Evolutionary conservation across 2,113 vertebrate genomes (phyloP).

Genomic region (Podiceps cristatus): DNA sequence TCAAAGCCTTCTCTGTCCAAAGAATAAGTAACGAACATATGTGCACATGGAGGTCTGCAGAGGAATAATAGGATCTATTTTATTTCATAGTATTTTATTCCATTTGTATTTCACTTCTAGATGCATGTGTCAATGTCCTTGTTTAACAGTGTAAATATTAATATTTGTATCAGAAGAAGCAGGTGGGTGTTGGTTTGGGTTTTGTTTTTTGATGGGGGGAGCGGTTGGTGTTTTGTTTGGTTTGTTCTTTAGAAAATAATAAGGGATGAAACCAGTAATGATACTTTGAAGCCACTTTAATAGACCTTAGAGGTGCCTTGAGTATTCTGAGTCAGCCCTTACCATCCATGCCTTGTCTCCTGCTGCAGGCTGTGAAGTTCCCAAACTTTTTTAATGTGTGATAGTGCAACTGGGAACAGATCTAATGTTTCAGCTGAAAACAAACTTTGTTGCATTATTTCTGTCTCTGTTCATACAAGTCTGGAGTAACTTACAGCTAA

Average conservation of each 20-base stretch:
- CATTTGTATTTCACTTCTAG: not conserved
- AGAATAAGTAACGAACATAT: not conserved
- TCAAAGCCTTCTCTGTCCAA: not conserved
- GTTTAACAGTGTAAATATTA: not conserved
- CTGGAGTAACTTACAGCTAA: not conserved
- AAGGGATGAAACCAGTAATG: not conserved
- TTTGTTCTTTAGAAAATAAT: not conserved
- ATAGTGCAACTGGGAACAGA: not conserved
- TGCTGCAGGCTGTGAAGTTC: not conserved
- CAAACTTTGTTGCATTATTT: not conserved
- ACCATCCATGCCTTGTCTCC: not conserved
- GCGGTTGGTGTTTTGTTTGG: not conserved
- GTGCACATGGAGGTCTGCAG: not conserved
- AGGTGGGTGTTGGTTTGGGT: not conserved
- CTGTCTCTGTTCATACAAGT: not conserved
- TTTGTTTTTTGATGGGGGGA: not conserved
- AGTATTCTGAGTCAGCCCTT: not conserved
- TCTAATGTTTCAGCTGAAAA: not conserved
- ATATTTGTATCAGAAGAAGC: not conserved
- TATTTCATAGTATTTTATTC: not conserved
- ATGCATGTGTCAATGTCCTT: not conserved
- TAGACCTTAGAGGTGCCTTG: not conserved
- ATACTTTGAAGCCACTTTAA: not conserved
- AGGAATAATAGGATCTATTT: not conserved
- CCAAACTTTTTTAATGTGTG: not conserved